Evolutionary conservation across 92 coral and sea anemone species (phyloP).

Genomic region (Palythoa heliodiscus): DNA sequence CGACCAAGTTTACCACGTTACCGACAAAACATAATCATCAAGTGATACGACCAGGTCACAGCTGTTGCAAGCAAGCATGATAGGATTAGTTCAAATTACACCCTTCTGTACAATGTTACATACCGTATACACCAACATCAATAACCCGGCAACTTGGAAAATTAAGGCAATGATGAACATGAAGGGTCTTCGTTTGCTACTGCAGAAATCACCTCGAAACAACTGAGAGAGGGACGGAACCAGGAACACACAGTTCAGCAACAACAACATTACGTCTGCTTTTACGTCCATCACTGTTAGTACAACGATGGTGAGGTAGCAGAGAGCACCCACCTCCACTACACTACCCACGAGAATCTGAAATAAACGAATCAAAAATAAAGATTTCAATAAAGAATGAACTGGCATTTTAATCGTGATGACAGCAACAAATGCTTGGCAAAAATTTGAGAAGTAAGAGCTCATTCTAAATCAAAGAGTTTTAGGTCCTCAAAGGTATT

Average conservation of each 20-base stretch:
- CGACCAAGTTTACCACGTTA: no score
- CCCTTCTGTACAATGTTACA: neutral
- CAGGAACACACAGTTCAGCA: conserved; percentile 68
- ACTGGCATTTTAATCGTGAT: no score
- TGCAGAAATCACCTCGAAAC: conserved; percentile 19
- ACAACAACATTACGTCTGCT: conserved; percentile 51
- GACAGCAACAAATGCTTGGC: no score
- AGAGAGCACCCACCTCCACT: conserved; percentile 61
- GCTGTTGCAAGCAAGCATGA: no score
- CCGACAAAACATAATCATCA: no score
- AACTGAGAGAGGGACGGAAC: conserved; percentile 63
- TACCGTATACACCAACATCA: conserved; percentile 32
- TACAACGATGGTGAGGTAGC: conserved; percentile 58
- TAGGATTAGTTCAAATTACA: no score
- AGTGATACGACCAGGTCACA: no score
- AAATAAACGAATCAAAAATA: neutral
- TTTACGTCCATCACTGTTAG: conserved; percentile 53
- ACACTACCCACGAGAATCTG: conserved; percentile 67
- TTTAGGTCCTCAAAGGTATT: no score
- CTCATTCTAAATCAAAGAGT: no score
- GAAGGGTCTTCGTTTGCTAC: conserved; percentile 27
- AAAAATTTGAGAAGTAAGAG: no score
- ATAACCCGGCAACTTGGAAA: conserved; percentile 16
- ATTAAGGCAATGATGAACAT: conserved; percentile 27
- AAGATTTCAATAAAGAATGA: no score